Conservation (phyloP, 2,113 vertebrate genomes). For the Litocranius walleri region DNA sequence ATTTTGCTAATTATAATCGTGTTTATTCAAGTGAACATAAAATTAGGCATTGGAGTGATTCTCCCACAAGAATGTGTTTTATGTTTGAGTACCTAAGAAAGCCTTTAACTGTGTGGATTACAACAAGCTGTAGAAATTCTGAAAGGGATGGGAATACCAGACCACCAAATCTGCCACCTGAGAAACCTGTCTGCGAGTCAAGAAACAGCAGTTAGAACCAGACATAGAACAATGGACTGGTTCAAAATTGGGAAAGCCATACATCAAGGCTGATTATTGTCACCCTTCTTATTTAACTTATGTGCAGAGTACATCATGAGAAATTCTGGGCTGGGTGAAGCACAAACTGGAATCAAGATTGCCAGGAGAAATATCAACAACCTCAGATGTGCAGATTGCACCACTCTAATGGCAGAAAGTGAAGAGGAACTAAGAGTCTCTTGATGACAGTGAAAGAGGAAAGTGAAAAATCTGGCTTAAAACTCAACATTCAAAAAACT, state of each 20-base stretch:
- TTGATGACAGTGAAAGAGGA: neutral
- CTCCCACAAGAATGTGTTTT: neutral
- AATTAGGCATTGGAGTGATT: neutral
- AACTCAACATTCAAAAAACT: neutral
- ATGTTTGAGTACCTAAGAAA: neutral
- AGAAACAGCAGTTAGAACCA: neutral
- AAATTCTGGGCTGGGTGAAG: neutral
- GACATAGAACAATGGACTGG: neutral
- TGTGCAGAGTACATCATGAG: neutral
- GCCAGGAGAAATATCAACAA: neutral
- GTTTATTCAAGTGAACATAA: neutral
- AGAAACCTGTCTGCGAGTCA: neutral
- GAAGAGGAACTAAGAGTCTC: neutral
- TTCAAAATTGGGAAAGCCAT: neutral
- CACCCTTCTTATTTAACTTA: neutral
- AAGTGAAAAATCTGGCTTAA: neutral
- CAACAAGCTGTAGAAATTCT: neutral
- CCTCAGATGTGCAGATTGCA: neutral
- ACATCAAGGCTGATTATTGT: neutral
- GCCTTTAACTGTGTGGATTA: neutral
- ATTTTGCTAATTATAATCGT: neutral
- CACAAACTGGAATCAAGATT: neutral
- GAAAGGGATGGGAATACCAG: neutral
- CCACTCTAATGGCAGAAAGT: neutral
- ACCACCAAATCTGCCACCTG: neutral